Evolutionary conservation across 2,113 vertebrate species (phyloP), one percentile per base, ranked within the genome.

Genomic region (Rissa tridactyla): DNA sequence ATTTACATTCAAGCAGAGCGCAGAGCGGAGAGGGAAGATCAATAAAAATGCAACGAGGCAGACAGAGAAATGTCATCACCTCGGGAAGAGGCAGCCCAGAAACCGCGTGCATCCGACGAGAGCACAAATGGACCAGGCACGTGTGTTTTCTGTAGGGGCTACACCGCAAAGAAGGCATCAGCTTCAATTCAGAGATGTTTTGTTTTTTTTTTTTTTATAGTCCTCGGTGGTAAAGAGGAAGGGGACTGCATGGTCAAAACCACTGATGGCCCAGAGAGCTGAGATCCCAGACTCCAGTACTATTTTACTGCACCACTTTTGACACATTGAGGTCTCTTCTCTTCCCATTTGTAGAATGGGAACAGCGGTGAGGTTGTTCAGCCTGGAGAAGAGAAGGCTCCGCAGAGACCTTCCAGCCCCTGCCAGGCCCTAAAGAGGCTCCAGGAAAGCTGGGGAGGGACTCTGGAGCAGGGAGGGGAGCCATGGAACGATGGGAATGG

Each of bases 91-190:
- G 68, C 17, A 9, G 66, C 58, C 15, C 80, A 21, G 81, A 42
- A 77, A 54, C 23, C 1, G 2, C 15, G 0, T 0, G 51, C 32
- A 19, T 38, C 69, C 16, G 26, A 29, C 42, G 8, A 2, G 23
- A 61, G 76, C 4, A 20, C n/a, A 5, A 77, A 90, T 1, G 47
- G 73, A 81, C 15, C 2, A 1, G 38, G 5, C 10, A 6, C 0
- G 2, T 4, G 61, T 4, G n/a, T 21, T 32, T 80, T 58, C 78
- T 4, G 2, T 1, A 20, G 20, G 47, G 40, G 38, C 36, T 52
- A 7, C 9, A 1, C 13, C 21, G 0, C 0, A 9, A n/a, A 17
- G 47, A n/a, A 65, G 9, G 60, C 38, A 14, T 6, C 2, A 16
- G 46, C 12, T 30, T 13, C 21, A 7, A 18, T 4, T 15, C 14